These are phyloP conservation scores for Loxodonta africana DNA, from an alignment of 2,113 vertebrate species.

Conservation along the genomic window DNA sequence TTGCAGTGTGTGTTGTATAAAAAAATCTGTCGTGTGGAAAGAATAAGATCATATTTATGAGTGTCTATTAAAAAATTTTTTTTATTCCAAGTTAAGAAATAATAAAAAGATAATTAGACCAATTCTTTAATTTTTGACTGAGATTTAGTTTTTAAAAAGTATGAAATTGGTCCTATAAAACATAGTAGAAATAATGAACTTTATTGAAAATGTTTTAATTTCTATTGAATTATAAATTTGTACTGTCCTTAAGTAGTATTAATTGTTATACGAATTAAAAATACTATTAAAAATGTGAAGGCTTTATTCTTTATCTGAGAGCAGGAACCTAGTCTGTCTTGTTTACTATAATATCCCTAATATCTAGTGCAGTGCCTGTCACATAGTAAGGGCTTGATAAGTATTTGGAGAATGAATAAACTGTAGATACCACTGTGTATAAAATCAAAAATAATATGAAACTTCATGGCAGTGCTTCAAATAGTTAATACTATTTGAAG, in stretches of 20 bases:
- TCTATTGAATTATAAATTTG: background rate
- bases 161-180: constrained; percentile 28
- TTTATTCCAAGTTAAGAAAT: constrained; percentile 11
- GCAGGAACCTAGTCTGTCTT: background rate
- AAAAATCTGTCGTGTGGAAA: constrained; percentile 22
- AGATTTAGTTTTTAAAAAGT: constrained; percentile 54
- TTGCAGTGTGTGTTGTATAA: constrained; percentile 58
- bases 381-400: background rate
- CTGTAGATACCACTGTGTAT: background rate
- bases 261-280: constrained; percentile 38
- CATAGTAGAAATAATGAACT: constrained; percentile 43
- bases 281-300: background rate
- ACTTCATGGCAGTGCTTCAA: background rate
- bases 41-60: constrained; percentile 37
- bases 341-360: background rate
- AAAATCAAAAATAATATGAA: constrained; percentile 13
- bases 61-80: background rate
- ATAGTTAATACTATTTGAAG: constrained; percentile 31
- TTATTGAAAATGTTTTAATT: constrained; percentile 48
- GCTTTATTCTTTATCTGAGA: constrained; percentile 42
- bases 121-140: constrained; percentile 52
- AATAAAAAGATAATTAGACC: constrained; percentile 24
- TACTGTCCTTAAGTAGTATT: constrained; percentile 57
- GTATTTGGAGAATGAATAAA: background rate
- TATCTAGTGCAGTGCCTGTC: background rate